A percentile compares a stretch with the other conserved stretches of the same genome.
phyloP scores from a whole-genome alignment of 2,888 invertebrate species.

The Eutolmus rufibarbis region DNA sequence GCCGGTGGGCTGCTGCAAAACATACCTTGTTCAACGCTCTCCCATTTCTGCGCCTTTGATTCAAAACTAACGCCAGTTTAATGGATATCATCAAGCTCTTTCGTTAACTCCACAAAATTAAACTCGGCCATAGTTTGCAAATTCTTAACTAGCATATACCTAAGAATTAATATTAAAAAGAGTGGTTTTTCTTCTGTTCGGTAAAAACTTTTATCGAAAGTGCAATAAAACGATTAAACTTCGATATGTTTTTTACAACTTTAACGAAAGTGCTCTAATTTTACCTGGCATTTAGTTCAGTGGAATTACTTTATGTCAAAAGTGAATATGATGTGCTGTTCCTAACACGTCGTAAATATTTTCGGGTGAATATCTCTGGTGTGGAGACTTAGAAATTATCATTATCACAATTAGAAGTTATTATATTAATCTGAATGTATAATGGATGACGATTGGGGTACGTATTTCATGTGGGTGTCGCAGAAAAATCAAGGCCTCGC shows the following conservation, averaged over 20 bases:
- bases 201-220: not conserved
- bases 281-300: not conserved
- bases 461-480: conserved; percentile 52
- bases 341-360: conserved; percentile 41
- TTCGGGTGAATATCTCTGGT: conserved; percentile 10
- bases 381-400: not conserved
- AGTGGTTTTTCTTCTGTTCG: not conserved
- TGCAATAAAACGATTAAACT: not conserved
- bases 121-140: conserved; percentile 38
- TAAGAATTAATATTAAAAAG: not conserved
- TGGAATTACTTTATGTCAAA: not conserved
- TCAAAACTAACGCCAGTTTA: conserved; percentile 79
- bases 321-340: conserved; percentile 30
- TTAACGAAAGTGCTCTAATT: not conserved
- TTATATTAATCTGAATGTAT: conserved; percentile 27
- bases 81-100: conserved; percentile 50
- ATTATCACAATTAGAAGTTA: not conserved
- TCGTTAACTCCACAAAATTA: conserved; percentile 44
- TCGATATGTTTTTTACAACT: not conserved
- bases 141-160: too few species aligned
- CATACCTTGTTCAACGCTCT: conserved; percentile 80
- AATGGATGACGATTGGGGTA: conserved; percentile 79
- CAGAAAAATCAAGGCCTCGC: not conserved
- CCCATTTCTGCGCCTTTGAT: conserved; percentile 79
- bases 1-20: not conserved